Base-by-base conservation (phyloP, 2,888 invertebrate genomes). In the Microchrysa polita region DNA sequence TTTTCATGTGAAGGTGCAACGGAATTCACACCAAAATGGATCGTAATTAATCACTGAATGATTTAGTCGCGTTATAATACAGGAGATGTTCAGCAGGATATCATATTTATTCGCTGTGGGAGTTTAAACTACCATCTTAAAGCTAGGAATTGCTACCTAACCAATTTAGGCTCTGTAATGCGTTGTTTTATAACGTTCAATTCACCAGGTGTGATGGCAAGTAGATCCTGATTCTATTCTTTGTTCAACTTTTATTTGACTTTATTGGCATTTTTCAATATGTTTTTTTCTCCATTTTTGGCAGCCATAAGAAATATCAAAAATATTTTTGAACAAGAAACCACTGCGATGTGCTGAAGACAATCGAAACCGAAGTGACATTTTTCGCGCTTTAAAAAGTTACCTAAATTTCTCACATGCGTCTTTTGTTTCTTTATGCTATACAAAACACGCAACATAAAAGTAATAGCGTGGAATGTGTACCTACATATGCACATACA, bases 331-430 rank as follows among this genome's bases (percentile, higher is more conserved):
- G 67, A 55, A 60, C 44, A 72, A 72, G 48, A 72, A 67, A 48
- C 57, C n/a, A 48, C 60, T 27, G 27, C 59, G 12, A 60, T 34
- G 27, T 60, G 16, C 55, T 1, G 14, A n/a, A 75, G 73, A 76
- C 76, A 76, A 76, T 76, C 74, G 76, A 71, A 27, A 59, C 71
- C 72, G 73, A 76, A 76, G 76, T 76, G 76, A 76, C 76, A 76
- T 76, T 76, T 76, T 76, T 76, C 76, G 76, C 76, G 76, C 76
- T 76, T 76, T 76, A 76, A 74, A 76, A 76, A 76, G 73, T 74
- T 69, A 69, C 73, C 60, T 57, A 75, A 74, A 74, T 67, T 72
- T 72, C 67, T 73, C 74, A 61, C 61, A 61, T 72, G 48, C 52
- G 34, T 18, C 61, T 72, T 72, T 60, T 60, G 42, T 72, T 72